Conservation (phyloP, 2,113 vertebrate species). For the Microcebus lehilahytsara region DNA sequence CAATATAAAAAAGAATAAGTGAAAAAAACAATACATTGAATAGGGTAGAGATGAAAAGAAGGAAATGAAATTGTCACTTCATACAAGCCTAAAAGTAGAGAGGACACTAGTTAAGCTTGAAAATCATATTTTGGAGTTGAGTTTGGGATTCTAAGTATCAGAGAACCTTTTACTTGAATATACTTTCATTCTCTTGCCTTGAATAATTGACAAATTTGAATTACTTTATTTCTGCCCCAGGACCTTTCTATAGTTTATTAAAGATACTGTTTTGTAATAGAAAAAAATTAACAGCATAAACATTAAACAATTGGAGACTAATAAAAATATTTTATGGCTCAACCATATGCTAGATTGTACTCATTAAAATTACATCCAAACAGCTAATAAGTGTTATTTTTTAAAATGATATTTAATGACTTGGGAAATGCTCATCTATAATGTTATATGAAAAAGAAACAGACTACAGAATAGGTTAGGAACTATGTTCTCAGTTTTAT, state of each 20-base stretch:
- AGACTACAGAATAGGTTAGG: not conserved
- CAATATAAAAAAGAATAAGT: not conserved
- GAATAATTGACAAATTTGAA: slow-evolving; percentile 52
- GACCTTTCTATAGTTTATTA: slow-evolving; percentile 47
- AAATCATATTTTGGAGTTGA: not conserved
- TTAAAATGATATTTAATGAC: slow-evolving; percentile 36
- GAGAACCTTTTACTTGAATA: not conserved
- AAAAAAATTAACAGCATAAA: slow-evolving; percentile 50
- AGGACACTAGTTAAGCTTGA: not conserved
- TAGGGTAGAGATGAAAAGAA: not conserved
- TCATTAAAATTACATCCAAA: slow-evolving; percentile 43
- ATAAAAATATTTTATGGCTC: slow-evolving; percentile 64
- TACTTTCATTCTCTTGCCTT: slow-evolving; percentile 6
- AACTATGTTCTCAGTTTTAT: not conserved
- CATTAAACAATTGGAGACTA: slow-evolving; percentile 56
- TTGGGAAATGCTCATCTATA: not conserved
- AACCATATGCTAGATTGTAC: slow-evolving; percentile 1
- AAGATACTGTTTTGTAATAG: slow-evolving; percentile 34
- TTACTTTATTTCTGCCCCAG: slow-evolving; percentile 44
- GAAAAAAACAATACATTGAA: not conserved
- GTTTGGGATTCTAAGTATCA: not conserved
- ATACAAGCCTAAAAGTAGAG: not conserved
- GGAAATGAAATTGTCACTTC: not conserved
- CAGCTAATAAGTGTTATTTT: slow-evolving; percentile 12
- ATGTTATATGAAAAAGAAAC: not conserved